Percentiles rank a stretch among this genome's conserved stretches.
Evolutionary conservation across 2,113 vertebrate species (phyloP).

Genomic region (Ciconia stormi): DNA sequence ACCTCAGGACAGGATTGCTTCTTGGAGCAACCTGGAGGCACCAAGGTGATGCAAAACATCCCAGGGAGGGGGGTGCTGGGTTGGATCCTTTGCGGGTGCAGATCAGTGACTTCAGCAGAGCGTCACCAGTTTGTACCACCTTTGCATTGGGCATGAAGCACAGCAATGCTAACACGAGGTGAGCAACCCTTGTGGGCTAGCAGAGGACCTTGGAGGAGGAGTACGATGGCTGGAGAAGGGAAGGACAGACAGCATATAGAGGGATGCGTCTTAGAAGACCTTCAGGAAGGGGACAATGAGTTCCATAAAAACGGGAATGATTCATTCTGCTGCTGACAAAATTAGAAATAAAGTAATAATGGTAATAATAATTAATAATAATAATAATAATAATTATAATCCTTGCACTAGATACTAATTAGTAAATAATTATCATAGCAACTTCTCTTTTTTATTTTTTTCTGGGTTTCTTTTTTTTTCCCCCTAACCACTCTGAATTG

Average conservation of each 20-base stretch:
- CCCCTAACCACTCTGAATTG: slow-evolving; percentile 29
- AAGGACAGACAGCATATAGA: neutral
- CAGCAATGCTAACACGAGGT: neutral
- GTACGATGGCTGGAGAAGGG: neutral
- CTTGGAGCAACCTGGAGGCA: neutral
- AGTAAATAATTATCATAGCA: slow-evolving; percentile 60
- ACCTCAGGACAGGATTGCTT: neutral
- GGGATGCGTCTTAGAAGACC: neutral
- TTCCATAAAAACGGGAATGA: slow-evolving; percentile 30
- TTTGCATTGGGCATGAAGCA: neutral
- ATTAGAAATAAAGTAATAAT: slow-evolving; percentile 52
- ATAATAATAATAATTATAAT: slow-evolving; percentile 23
- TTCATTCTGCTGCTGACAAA: slow-evolving; percentile 59
- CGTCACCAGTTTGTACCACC: neutral
- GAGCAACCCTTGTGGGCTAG: neutral
- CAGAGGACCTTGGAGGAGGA: neutral
- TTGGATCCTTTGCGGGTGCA: neutral
- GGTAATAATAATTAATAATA: slow-evolving; percentile 3
- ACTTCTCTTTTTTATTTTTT: neutral
- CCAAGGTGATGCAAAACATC: neutral
- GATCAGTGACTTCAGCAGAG: neutral
- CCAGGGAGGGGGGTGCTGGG: neutral
- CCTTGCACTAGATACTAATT: slow-evolving; percentile 66
- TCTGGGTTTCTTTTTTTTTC: neutral
- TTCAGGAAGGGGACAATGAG: neutral